Evolutionary conservation across 2,888 invertebrate genomes (phyloP).

Genomic region (Trissoscelio sp.): DNA sequence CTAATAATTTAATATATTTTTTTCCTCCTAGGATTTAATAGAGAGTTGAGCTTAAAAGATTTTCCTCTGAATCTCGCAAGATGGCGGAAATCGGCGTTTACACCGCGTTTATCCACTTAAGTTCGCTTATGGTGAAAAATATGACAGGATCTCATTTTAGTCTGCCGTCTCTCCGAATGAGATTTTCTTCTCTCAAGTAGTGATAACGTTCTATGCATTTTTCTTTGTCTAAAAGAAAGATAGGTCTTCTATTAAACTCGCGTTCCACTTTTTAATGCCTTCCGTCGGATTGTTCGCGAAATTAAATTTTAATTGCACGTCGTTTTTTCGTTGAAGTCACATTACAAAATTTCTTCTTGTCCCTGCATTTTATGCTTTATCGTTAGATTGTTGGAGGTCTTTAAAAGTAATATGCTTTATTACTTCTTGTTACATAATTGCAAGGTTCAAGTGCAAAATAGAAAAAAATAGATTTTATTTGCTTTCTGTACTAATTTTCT

Average conservation of each 20-base stretch:
- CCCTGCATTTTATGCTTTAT: no score
- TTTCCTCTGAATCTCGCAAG: slow-evolving; percentile 21
- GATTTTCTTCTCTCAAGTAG: slow-evolving; percentile 49
- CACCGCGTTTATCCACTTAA: slow-evolving; percentile 58
- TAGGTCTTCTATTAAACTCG: slow-evolving; percentile 25
- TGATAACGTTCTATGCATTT: slow-evolving; percentile 41
- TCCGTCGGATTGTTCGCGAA: not conserved
- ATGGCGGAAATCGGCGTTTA: slow-evolving; percentile 35
- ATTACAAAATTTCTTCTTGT: no score
- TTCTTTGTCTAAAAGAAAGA: slow-evolving; percentile 24
- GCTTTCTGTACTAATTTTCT: no score
- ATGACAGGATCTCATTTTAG: slow-evolving; percentile 63
- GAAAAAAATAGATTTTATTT: no score
- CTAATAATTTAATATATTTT: not conserved
- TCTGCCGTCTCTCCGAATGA: slow-evolving; percentile 30
- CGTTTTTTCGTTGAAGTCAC: not conserved
- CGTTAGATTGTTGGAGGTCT: no score
- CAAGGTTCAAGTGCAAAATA: no score
- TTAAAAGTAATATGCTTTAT: no score
- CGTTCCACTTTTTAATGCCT: slow-evolving; percentile 28
- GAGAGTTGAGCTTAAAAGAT: slow-evolving; percentile 31
- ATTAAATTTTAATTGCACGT: slow-evolving; percentile 32
- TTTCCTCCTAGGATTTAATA: no score
- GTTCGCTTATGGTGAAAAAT: slow-evolving; percentile 64
- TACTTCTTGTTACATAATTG: no score